These are phyloP conservation scores for Toxostoma redivivum DNA, from an alignment of 2,113 vertebrate genomes.

Conservation along the genomic window DNA sequence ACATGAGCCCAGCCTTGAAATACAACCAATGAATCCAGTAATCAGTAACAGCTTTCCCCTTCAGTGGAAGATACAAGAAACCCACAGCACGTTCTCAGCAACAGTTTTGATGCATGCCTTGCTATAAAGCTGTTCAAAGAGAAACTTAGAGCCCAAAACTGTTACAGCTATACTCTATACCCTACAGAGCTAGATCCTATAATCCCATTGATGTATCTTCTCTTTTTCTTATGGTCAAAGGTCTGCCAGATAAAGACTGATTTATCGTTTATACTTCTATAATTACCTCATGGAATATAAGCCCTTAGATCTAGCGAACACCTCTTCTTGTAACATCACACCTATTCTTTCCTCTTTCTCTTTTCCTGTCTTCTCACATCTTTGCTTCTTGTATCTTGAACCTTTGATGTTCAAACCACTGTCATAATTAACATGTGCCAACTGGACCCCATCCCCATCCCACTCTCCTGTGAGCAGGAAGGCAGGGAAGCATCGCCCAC, in stretches of 20 bases:
- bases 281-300: conserved; percentile 44
- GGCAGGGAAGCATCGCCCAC: background rate
- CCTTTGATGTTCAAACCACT: conserved; percentile 41
- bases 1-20: conserved; percentile 13
- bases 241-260: conserved; percentile 42
- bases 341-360: conserved; percentile 30
- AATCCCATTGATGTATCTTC: conserved; percentile 38
- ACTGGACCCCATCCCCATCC: background rate
- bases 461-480: background rate
- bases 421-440: background rate
- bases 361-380: background rate
- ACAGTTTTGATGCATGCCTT: conserved; percentile 43
- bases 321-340: conserved; percentile 52
- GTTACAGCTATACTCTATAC: background rate
- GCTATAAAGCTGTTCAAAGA: conserved; percentile 42
- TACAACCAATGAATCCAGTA: background rate
- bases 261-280: conserved; percentile 41
- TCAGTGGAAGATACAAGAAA: conserved; percentile 39
- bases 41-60: conserved; percentile 57
- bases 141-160: background rate
- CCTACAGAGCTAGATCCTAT: background rate
- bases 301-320: conserved; percentile 46
- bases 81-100: conserved; percentile 21
- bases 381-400: background rate
- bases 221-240: conserved; percentile 4